Evolutionary conservation across 1,140 invertebrate genomes (phyloP), one percentile per base, ranked within the genome.

Genomic region (Oedothorax gibbosus): DNA sequence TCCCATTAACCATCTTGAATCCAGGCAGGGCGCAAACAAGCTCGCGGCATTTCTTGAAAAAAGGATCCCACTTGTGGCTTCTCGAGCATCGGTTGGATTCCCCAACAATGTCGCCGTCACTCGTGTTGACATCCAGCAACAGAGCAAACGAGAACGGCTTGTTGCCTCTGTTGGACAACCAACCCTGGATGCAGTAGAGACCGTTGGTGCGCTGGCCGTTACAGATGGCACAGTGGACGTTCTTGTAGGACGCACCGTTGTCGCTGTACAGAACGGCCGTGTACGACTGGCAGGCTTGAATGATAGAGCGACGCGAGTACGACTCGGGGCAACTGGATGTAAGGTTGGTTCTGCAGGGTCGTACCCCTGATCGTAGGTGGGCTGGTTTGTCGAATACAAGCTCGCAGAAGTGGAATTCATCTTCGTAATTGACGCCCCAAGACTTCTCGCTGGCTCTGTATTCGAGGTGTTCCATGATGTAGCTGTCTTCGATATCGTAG

Each of bases 41-140:
- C 8, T 87, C 85, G n/a, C 91, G 88, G 85, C 92, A 92, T 60
- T 89, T 91, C 87, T 90, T 90, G 87, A 90, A 91, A 87, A 92
- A 92, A 2, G 92, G 92, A 88, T 93, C 92, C 80, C 89, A 92
- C 20, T 91, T 88, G 86, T 91, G 86, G 11, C 87, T 86, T 0
- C 85, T 71, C 0, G 57, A 54, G 11, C 68, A 78, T n/a, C 9
- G 9, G 10, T 72, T 35, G 0, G 21, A 21, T 6, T 10, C 9
- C 7, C 72, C 81, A 0, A 84, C 83, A 0, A 50, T 10, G 15
- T 78, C 54, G 7, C 73, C 83, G 7, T 85, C 73, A 10, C 83
- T 62, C 7, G 6, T 56, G 51, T 84, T 85, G 9, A 85, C 66
- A 15, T 85, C 83, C 6, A 85, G n/a, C 18, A 85, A 15, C 7